Conservation (phyloP, 2,113 vertebrate genomes). For the Hyperoodon ampullatus region DNA sequence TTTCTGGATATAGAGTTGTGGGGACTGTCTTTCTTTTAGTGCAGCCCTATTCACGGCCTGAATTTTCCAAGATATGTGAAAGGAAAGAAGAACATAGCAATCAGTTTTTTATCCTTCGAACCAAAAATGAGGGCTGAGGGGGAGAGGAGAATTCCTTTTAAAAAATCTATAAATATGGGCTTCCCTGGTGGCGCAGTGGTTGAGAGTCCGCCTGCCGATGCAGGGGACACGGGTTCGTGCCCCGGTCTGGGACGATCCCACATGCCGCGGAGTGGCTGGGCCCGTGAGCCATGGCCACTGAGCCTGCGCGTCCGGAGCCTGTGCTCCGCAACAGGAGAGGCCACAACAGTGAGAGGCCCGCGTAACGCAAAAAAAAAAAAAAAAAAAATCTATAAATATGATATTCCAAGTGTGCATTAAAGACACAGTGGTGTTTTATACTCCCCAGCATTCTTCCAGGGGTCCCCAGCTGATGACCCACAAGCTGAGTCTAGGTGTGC, state of each 20-base stretch:
- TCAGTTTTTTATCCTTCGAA: conserved; percentile 6
- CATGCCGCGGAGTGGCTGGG: too few relatives aligned
- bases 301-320: too few relatives aligned
- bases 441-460: not conserved
- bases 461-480: not conserved
- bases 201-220: too few relatives aligned
- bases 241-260: too few relatives aligned
- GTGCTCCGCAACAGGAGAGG: too few relatives aligned
- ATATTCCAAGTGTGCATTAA: not conserved
- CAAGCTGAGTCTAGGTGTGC: not conserved
- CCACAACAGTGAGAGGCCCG: too few relatives aligned
- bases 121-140: not conserved
- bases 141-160: not conserved
- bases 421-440: not conserved
- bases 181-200: too few relatives aligned
- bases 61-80: not conserved
- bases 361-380: too few relatives aligned
- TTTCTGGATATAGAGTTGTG: not conserved
- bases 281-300: too few relatives aligned
- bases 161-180: not conserved
- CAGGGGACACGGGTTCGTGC: too few relatives aligned
- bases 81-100: not conserved
- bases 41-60: not conserved
- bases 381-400: not conserved
- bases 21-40: not conserved